Percentiles rank a stretch among this genome's conserved stretches.
Evolutionary conservation across 2,888 invertebrate genomes (phyloP).

Genomic region (Ormia ochracea): DNA sequence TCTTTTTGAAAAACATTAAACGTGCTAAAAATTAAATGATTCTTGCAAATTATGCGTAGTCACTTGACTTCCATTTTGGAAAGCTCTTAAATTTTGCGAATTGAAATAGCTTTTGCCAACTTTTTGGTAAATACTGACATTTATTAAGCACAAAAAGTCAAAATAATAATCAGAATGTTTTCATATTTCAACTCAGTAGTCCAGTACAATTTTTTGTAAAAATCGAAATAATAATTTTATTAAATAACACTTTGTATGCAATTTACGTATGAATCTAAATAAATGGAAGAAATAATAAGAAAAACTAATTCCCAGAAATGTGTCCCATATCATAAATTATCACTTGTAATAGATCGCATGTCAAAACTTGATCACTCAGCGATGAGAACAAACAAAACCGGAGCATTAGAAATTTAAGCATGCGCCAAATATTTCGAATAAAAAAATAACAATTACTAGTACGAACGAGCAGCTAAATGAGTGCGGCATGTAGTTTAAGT

Average conservation of each 20-base stretch:
- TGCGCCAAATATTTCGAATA: slow-evolving; percentile 36
- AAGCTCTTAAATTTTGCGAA: neutral
- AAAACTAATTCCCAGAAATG: slow-evolving; percentile 20
- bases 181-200: neutral
- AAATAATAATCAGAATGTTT: neutral
- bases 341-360: slow-evolving; percentile 56
- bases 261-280: slow-evolving; percentile 31
- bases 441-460: slow-evolving; percentile 29
- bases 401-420: slow-evolving; percentile 52
- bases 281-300: neutral
- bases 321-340: slow-evolving; percentile 51
- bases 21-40: neutral
- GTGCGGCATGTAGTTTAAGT: slow-evolving; percentile 12
- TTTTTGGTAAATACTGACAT: neutral
- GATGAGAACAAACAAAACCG: neutral
- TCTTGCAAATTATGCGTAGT: neutral
- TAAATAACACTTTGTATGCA: slow-evolving; percentile 45
- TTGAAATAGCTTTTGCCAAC: slow-evolving; percentile 2
- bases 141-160: neutral
- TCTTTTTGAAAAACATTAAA: neutral
- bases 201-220: slow-evolving; percentile 15
- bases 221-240: neutral
- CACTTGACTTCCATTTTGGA: no score
- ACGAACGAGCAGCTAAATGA: slow-evolving; percentile 11
- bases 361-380: slow-evolving; percentile 44